Base-by-base conservation (phyloP, 2,113 vertebrate species). In the Notarius quadriscutis region DNA sequence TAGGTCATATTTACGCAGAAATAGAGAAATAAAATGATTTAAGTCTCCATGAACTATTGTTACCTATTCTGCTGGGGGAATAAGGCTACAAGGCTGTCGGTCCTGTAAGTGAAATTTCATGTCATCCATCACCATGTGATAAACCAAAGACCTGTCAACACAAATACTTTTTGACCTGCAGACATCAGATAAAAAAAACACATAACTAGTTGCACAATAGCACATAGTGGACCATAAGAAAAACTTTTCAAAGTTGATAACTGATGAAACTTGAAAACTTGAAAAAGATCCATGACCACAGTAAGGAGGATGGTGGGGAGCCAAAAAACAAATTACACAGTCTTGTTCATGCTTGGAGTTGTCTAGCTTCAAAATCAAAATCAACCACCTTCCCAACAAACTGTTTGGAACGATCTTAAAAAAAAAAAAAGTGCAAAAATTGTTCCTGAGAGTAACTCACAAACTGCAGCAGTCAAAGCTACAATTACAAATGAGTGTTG, bases 331-430 rank as follows among this genome's bases (percentile, higher is more conserved):
- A 60, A 60, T 60, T 62, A 18, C 30, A 41, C 7, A 22, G 11
- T 81, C 34, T 81, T 18, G 11, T 41, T 60, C 18, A 81, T 60
- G 30, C 30, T 81, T 81, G 30, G 22, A 15, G 53, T 79, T 80
- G 78, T 58, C 78, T 34, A 58, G n/a, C 8, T 34, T 34, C 27
- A 58, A 34, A 58, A 30, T 80, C n/a, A 80, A 80, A 80, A 80
- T 14, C 27, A 58, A 30, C 27, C 77, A 58, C 53, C 14, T 75
- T 10, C 72, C 50, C 72, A 48, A 48, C 18, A 74, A 74, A 14
- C 51, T 79, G 7, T 14, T 79, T 79, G 25, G 75, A 51, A 53
- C 14, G 12, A 41, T 4, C 41, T 41, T 4, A 41, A 41, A 41
- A 41, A 41, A 41, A 25, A 51, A 55, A 53, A 78, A 27, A 27